A percentile compares a stretch with the other conserved stretches of the same genome.
Evolutionary conservation across 2,797 vertebrate species (phyloP).

Genomic region (Hoplostethus mediterraneus): DNA sequence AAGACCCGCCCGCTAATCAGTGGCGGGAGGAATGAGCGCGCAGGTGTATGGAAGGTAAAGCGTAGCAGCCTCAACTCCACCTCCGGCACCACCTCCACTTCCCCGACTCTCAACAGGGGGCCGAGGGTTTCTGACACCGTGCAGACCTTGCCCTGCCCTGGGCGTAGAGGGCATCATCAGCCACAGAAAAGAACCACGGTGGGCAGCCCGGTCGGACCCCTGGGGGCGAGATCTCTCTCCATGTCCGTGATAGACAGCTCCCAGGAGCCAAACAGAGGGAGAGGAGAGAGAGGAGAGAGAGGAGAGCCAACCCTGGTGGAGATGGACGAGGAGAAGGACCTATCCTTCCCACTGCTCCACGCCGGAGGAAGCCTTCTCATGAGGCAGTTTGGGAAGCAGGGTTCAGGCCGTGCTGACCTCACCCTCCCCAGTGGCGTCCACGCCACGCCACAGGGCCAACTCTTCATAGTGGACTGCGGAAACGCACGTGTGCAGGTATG

Average conservation of each 20-base stretch:
- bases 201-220: conserved; percentile 36
- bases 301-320: conserved; percentile 63
- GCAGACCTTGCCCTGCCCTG: conserved; percentile 34
- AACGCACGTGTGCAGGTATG: conserved; percentile 86
- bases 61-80: conserved; percentile 49
- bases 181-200: conserved; percentile 35
- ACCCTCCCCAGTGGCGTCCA: conserved; percentile 86
- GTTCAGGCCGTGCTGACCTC: conserved; percentile 85
- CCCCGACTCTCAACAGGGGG: conserved; percentile 39
- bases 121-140: conserved; percentile 29
- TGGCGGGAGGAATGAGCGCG: conserved; percentile 47
- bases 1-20: conserved; percentile 68
- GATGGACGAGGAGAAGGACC: conserved; percentile 72
- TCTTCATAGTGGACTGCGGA: conserved; percentile 88
- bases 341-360: conserved; percentile 26
- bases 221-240: conserved; percentile 77
- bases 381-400: conserved; percentile 86
- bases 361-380: conserved; percentile 66
- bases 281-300: conserved; percentile 60
- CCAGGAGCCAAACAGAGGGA: conserved; percentile 58
- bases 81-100: conserved; percentile 30
- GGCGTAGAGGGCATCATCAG: conserved; percentile 38
- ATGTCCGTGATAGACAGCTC: conserved; percentile 81
- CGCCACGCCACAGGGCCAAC: conserved; percentile 80
- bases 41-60: conserved; percentile 57